Evolutionary conservation across 1,140 invertebrate genomes (phyloP).

Genomic region (Meloidogyne floridensis): DNA sequence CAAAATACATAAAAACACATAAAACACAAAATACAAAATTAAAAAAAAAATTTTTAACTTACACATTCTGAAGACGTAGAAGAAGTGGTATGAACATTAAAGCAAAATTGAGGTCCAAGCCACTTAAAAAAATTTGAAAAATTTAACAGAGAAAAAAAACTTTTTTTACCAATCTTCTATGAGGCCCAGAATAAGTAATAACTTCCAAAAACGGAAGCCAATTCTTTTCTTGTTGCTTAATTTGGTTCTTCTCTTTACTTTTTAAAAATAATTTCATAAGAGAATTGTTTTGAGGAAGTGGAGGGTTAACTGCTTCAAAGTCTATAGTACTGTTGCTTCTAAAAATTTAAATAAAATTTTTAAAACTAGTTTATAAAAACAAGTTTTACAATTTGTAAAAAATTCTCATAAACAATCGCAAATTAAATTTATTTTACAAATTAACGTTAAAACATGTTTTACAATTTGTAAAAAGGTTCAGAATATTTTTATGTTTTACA

Average conservation of each 20-base stretch:
- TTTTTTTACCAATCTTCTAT: slow-evolving; percentile 50
- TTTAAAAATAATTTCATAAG: slow-evolving; percentile 28
- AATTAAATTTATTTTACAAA: neutral
- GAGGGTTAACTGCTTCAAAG: slow-evolving; percentile 47
- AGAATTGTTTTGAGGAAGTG: slow-evolving; percentile 34
- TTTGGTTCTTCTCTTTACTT: slow-evolving; percentile 11
- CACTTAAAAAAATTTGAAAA: slow-evolving; percentile 32
- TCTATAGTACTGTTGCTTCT: slow-evolving; percentile 38
- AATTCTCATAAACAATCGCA: no score
- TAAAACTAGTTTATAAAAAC: no score
- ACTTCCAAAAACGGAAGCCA: slow-evolving; percentile 59
- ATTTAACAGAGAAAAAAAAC: neutral
- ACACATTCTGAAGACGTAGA: slow-evolving; percentile 46
- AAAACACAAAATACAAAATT: no score
- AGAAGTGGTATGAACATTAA: slow-evolving; percentile 53
- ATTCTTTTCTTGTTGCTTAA: slow-evolving; percentile 13
- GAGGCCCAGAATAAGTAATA: slow-evolving; percentile 57
- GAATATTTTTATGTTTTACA: neutral
- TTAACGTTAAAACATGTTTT: neutral
- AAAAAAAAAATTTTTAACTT: neutral
- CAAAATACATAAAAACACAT: no score
- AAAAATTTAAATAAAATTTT: no score
- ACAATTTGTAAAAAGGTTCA: neutral
- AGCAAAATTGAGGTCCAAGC: slow-evolving; percentile 64
- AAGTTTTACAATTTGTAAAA: no score